Base-by-base conservation (phyloP, 2,797 vertebrate genomes). In the Sebastes wilsoni region DNA sequence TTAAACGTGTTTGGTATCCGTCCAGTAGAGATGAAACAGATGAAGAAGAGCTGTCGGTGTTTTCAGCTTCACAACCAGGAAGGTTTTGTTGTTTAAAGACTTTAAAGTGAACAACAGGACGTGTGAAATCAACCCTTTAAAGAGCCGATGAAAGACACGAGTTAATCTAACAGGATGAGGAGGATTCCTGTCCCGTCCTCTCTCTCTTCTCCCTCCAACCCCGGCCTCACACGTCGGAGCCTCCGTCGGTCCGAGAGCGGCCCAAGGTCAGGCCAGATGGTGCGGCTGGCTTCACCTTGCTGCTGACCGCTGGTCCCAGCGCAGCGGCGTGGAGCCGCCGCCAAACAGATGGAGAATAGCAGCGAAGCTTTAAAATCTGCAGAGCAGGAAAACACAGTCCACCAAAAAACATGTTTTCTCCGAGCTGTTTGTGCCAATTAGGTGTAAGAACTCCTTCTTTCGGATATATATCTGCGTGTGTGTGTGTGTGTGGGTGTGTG, bases 251-350 rank as follows among this genome's bases (percentile, higher is more conserved):
- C 72, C 72, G 84, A 80, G 81, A 67, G 77, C 88, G 71, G 92
- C 80, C 90, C 93, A 93, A 91, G 92, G 89, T 93, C 86, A 72
- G 88, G 84, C 93, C 94, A 96, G 94, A 95, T 96, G 95, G 94
- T 79, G 91, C 68, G 83, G 85, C 87, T 69, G 90, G 88, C 88
- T 91, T 94, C 94, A 95, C 94, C 94, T 95, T 94, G 94, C 88
- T 89, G 90, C 90, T 92, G 93, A 94, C 93, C 92, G 90, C 88
- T 84, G 90, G 89, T 92, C 89, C 90, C 89, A 72, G 85, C 72
- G 79, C 91, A 89, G 87, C 88, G 6, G 83, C 87, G 82, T 70
- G 73, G 79, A 80, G 86, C 85, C 34, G 82, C 81, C 87, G 90
- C 92, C 93, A 92, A 93, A 94, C 94, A 95, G 94, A 95, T 94